Conservation (phyloP, 2,888 invertebrate species). For the Thymelicus lineola region DNA sequence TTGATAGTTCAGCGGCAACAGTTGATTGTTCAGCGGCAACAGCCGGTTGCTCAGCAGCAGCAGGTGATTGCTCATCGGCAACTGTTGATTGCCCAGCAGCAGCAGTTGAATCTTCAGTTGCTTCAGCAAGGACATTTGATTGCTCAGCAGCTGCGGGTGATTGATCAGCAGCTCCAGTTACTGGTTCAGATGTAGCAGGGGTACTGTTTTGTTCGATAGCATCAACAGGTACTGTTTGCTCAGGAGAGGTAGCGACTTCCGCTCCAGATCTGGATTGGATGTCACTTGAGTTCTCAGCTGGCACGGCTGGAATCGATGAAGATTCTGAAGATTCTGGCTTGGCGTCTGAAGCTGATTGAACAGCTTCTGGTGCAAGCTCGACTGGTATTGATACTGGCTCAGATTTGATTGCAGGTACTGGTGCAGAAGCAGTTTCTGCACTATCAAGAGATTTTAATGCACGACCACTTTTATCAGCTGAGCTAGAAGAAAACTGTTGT, state of each 20-base stretch:
- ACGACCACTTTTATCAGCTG: slow-evolving; percentile 57
- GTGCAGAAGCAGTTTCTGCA: slow-evolving; percentile 50
- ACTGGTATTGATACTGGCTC: slow-evolving; percentile 34
- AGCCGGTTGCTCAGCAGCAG: slow-evolving; percentile 25
- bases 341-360: slow-evolving; percentile 23
- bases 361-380: slow-evolving; percentile 22
- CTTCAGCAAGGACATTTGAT: slow-evolving; percentile 34
- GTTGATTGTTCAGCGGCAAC: slow-evolving; percentile 17
- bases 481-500: slow-evolving; percentile 41
- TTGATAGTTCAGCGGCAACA: background rate
- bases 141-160: slow-evolving; percentile 31
- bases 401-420: slow-evolving; percentile 42
- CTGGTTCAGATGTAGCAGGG: slow-evolving; percentile 32
- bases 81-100: slow-evolving; percentile 40
- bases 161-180: slow-evolving; percentile 36
- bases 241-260: slow-evolving; percentile 6
- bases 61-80: slow-evolving; percentile 31
- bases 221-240: slow-evolving; percentile 16
- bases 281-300: slow-evolving; percentile 24
- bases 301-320: slow-evolving; percentile 32
- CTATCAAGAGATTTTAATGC: slow-evolving; percentile 53
- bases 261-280: slow-evolving; percentile 24
- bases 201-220: slow-evolving; percentile 38
- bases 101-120: slow-evolving; percentile 36
- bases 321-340: slow-evolving; percentile 6